These are phyloP conservation scores for Promerops cafer DNA, from an alignment of 2,113 vertebrate genomes.

Conservation along the genomic window DNA sequence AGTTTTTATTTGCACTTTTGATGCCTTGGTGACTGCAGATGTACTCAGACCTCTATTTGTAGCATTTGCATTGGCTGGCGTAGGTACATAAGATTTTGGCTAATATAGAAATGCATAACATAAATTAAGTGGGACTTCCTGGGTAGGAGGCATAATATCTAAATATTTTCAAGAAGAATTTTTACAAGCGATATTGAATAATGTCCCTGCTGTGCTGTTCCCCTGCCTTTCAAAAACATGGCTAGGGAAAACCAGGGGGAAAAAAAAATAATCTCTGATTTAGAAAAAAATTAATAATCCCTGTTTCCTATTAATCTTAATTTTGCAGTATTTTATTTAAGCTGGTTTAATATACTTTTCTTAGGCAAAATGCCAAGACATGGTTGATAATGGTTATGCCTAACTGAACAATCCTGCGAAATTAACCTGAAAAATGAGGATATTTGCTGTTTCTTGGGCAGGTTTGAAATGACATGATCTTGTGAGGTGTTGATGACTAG, in stretches of 20 bases:
- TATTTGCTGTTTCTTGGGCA: not conserved
- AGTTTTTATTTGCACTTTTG: not conserved
- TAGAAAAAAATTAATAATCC: not conserved
- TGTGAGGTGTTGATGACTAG: not conserved
- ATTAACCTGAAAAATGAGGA: not conserved
- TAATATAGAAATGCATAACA: not conserved
- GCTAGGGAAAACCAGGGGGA: not conserved
- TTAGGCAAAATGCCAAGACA: not conserved
- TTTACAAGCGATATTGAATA: not conserved
- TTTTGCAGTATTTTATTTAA: not conserved
- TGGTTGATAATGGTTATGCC: not conserved
- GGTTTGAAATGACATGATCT: not conserved
- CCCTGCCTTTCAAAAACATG: not conserved
- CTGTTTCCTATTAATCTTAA: not conserved
- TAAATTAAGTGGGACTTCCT: not conserved
- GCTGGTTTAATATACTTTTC: not conserved
- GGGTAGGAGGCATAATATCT: not conserved
- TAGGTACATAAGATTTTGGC: not conserved
- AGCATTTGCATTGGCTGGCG: not conserved
- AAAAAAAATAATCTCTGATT: not conserved
- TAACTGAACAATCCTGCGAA: not conserved
- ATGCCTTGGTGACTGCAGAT: not conserved
- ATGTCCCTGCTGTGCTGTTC: not conserved
- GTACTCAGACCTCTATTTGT: not conserved
- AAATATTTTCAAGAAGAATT: not conserved